Conservation (phyloP, 2,888 invertebrate species). For the Archips xylosteana region DNA sequence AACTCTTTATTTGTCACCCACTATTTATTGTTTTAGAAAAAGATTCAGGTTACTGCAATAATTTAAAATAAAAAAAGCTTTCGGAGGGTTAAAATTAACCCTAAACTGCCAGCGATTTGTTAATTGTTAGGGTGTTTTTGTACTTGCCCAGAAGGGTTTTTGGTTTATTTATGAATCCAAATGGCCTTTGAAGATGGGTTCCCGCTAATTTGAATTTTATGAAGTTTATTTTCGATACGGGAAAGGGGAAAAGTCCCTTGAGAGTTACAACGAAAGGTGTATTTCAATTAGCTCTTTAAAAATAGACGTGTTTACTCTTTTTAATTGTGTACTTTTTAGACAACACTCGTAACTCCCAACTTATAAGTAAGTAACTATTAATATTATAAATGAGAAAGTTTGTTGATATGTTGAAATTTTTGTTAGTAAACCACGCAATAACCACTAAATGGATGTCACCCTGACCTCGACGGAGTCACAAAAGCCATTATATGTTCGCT, state of each 20-base stretch:
- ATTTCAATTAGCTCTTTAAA: constrained; percentile 31
- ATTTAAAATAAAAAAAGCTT: constrained; percentile 60
- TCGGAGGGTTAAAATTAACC: constrained; percentile 78
- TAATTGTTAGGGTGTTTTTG: constrained; percentile 80
- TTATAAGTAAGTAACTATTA: too few relatives aligned
- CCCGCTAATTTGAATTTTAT: constrained; percentile 83
- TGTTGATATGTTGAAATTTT: too few relatives aligned
- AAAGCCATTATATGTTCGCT: too few relatives aligned
- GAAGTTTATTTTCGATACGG: constrained; percentile 74
- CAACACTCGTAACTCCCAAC: too few relatives aligned
- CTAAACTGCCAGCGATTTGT: constrained; percentile 78
- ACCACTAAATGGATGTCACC: too few relatives aligned
- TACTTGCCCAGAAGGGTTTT: constrained; percentile 64
- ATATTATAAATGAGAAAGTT: too few relatives aligned
- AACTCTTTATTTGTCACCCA: constrained; percentile 63
- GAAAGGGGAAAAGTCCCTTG: constrained; percentile 64
- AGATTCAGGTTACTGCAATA: constrained; percentile 71
- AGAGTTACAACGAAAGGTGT: constrained; percentile 47
- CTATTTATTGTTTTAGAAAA: constrained; percentile 73
- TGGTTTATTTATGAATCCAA: constrained; percentile 82
- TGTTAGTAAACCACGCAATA: too few relatives aligned
- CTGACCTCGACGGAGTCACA: too few relatives aligned
- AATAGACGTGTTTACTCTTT: constrained; percentile 8
- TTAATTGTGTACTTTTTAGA: constrained; percentile 4
- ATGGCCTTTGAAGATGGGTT: constrained; percentile 76